These are phyloP conservation scores for Sinocyclocheilus anophthalmus DNA, from an alignment of 2,113 vertebrate genomes.

Conservation along the genomic window DNA sequence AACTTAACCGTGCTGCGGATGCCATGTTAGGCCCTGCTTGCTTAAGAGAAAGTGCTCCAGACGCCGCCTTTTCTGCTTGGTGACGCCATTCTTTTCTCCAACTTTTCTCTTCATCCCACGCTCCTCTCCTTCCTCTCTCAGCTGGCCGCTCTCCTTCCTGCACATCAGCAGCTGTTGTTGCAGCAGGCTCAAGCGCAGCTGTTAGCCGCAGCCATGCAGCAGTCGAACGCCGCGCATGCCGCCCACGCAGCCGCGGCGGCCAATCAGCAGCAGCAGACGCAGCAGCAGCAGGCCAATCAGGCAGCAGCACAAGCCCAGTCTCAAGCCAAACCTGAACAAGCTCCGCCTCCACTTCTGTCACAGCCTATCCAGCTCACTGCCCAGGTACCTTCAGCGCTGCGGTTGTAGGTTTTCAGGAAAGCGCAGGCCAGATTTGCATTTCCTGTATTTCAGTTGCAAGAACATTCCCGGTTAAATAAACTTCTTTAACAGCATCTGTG, in stretches of 20 bases:
- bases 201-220: slow-evolving; percentile 85
- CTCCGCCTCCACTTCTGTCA: slow-evolving; percentile 80
- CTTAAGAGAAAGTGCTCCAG: neutral
- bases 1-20: neutral
- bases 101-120: neutral
- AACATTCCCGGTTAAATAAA: neutral
- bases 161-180: slow-evolving; percentile 88
- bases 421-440: neutral
- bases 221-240: slow-evolving; percentile 83
- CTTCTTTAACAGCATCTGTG: neutral
- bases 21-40: neutral
- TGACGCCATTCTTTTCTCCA: neutral
- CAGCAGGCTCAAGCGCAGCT: slow-evolving; percentile 91
- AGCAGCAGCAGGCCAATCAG: slow-evolving; percentile 57
- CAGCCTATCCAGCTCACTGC: slow-evolving; percentile 93
- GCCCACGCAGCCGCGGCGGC: slow-evolving; percentile 70
- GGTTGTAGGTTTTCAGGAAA: neutral
- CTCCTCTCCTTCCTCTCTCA: slow-evolving; percentile 54
- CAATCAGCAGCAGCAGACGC: slow-evolving; percentile 66
- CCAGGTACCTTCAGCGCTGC: slow-evolving; percentile 76
- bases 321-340: slow-evolving; percentile 67
- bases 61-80: neutral
- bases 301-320: slow-evolving; percentile 45
- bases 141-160: slow-evolving; percentile 87
- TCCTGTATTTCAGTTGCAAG: neutral